A percentile compares a stretch with the other conserved stretches of the same genome.
Conservation (phyloP, 2,113 vertebrate genomes). For the Xiphophorus couchianus region DNA sequence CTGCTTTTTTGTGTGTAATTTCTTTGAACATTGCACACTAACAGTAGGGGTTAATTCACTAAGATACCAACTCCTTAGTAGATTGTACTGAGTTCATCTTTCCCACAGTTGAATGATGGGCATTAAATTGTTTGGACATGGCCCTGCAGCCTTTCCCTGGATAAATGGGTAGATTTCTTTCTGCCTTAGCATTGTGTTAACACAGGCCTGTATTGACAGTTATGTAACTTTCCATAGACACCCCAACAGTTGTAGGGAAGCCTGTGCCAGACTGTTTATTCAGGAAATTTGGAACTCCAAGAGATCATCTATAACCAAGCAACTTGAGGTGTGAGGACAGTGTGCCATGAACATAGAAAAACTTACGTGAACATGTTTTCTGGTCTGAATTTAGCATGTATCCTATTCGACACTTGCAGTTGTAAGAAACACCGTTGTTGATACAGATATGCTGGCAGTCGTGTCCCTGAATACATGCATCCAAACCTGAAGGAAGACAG, state of each 20-base stretch:
- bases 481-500: conserved; percentile 58
- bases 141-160: too few species aligned
- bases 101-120: too few species aligned
- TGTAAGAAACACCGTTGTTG: conserved; percentile 52
- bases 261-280: neutral
- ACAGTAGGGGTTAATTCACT: too few species aligned
- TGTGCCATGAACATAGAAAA: neutral
- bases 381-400: conserved; percentile 78
- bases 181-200: too few species aligned
- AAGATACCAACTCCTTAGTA: too few species aligned
- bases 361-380: conserved; percentile 18
- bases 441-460: conserved; percentile 81
- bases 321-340: neutral
- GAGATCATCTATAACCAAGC: neutral
- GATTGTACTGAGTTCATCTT: too few species aligned
- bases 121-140: too few species aligned
- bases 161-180: too few species aligned
- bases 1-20: too few species aligned
- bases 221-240: neutral
- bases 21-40: too few species aligned
- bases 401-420: conserved; percentile 76
- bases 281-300: neutral
- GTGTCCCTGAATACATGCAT: conserved; percentile 70
- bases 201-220: too few species aligned
- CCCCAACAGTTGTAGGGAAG: neutral